Percentiles rank a stretch among this genome's conserved stretches.
Evolutionary conservation across 2,113 vertebrate genomes (phyloP).

Genomic region (Delphinapterus leucas): DNA sequence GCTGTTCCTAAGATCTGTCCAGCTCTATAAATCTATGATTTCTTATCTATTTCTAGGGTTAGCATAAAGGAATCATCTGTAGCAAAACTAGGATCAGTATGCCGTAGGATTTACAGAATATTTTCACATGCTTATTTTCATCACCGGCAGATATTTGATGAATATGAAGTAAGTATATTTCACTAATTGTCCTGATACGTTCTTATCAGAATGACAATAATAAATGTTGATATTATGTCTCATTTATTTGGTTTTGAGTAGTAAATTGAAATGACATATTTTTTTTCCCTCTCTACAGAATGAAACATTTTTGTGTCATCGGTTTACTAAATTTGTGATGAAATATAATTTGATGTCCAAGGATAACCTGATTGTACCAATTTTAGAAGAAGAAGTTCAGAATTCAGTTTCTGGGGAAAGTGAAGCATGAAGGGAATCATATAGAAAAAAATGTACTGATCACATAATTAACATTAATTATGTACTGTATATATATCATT

Average conservation of each 20-base stretch:
- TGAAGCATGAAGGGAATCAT: slow-evolving; percentile 88
- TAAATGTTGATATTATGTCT: neutral
- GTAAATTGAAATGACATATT: slow-evolving; percentile 44
- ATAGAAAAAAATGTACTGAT: slow-evolving; percentile 75
- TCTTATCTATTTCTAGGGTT: slow-evolving; percentile 86
- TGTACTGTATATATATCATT: slow-evolving; percentile 87
- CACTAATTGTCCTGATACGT: neutral
- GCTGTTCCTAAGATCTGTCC: neutral
- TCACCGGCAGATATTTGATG: slow-evolving; percentile 99
- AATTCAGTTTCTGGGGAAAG: slow-evolving; percentile 96
- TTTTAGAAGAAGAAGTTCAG: slow-evolving; percentile 98
- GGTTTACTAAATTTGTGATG: slow-evolving; percentile 99
- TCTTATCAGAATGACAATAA: neutral
- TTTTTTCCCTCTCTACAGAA: slow-evolving; percentile 85
- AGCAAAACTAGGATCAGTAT: slow-evolving; percentile 98
- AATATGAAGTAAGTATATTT: slow-evolving; percentile 93
- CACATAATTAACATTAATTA: slow-evolving; percentile 77
- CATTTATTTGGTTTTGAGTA: slow-evolving; percentile 22
- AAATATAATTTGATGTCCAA: slow-evolving; percentile 99
- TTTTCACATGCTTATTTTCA: slow-evolving; percentile 99
- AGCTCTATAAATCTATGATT: slow-evolving; percentile 14
- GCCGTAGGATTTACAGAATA: slow-evolving; percentile 99
- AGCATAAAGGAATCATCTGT: slow-evolving; percentile 99
- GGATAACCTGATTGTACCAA: slow-evolving; percentile 99
- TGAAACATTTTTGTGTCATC: slow-evolving; percentile 98